A percentile compares a stretch with the other conserved stretches of the same genome.
Evolutionary conservation across 2,888 invertebrate species (phyloP).

Genomic region (Apantesis nais): DNA sequence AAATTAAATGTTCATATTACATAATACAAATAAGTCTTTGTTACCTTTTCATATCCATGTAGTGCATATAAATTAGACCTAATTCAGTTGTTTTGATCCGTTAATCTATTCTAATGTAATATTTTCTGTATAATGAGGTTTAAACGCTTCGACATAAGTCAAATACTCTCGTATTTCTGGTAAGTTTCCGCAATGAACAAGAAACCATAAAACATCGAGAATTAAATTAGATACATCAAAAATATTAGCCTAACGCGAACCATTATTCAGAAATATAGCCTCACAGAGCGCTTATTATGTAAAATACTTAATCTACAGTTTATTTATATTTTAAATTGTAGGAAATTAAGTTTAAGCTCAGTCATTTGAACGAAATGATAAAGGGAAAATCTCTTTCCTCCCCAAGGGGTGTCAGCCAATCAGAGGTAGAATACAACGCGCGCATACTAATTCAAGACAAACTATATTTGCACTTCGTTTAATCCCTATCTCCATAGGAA

Average conservation of each 20-base stretch:
- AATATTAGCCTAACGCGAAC: not conserved
- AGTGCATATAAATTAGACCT: too few species aligned
- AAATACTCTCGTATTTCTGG: not conserved
- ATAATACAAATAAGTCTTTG: too few species aligned
- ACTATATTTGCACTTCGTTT: conserved; percentile 24
- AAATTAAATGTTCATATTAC: too few species aligned
- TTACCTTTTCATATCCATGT: too few species aligned
- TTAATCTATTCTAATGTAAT: too few species aligned
- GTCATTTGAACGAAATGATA: conserved; percentile 72
- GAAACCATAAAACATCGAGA: not conserved
- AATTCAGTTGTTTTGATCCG: too few species aligned
- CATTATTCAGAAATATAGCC: conserved; percentile 5
- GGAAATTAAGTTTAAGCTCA: conserved; percentile 68
- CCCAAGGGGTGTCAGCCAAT: conserved; percentile 71
- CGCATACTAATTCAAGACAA: conserved; percentile 71
- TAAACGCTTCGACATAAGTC: not conserved
- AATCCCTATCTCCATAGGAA: conserved; percentile 21
- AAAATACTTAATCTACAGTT: conserved; percentile 18
- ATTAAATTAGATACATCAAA: not conserved
- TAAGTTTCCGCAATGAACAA: not conserved
- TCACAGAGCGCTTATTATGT: conserved; percentile 19
- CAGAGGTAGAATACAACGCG: conserved; percentile 63
- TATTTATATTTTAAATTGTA: conserved; percentile 54
- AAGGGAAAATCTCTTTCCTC: conserved; percentile 69
- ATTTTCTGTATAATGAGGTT: too few species aligned